These are phyloP conservation scores for Gnathonemus longibarbis DNA, from an alignment of 2,113 vertebrate genomes.

Conservation along the genomic window DNA sequence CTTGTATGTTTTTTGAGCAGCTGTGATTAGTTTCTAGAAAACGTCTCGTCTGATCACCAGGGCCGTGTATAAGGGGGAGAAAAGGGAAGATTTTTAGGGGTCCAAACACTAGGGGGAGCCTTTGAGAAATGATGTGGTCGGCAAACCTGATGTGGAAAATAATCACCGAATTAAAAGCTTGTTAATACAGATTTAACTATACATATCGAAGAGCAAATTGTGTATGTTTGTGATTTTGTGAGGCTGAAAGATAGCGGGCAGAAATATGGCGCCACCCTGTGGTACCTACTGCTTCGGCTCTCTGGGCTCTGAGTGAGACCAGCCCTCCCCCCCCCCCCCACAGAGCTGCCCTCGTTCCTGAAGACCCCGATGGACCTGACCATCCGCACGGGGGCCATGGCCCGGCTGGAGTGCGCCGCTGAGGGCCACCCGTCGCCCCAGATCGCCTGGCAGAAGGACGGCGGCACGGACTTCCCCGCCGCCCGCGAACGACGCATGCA, in stretches of 20 bases:
- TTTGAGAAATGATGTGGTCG: neutral
- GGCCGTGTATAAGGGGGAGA: neutral
- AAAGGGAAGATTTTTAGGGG: neutral
- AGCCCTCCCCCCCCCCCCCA: neutral
- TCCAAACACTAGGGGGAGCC: neutral
- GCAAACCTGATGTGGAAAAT: neutral
- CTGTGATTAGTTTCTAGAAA: neutral
- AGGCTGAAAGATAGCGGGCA: neutral
- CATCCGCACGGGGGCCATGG: conserved; percentile 76
- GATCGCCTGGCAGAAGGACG: conserved; percentile 97
- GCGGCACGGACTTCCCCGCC: conserved; percentile 89
- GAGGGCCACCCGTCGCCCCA: conserved; percentile 81
- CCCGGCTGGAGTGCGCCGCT: conserved; percentile 81
- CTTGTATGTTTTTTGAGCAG: neutral
- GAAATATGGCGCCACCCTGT: neutral
- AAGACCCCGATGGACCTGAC: conserved; percentile 84
- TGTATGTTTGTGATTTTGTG: neutral
- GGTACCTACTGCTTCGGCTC: neutral
- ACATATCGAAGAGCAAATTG: neutral
- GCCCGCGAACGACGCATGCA: conserved; percentile 93
- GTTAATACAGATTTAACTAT: neutral
- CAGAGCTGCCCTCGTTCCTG: conserved; percentile 84
- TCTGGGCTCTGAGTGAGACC: neutral
- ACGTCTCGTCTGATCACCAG: neutral
- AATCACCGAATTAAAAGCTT: neutral